phyloP scores from a whole-genome alignment of 1,140 invertebrate genomes.

The Trichonephila clavipes region DNA sequence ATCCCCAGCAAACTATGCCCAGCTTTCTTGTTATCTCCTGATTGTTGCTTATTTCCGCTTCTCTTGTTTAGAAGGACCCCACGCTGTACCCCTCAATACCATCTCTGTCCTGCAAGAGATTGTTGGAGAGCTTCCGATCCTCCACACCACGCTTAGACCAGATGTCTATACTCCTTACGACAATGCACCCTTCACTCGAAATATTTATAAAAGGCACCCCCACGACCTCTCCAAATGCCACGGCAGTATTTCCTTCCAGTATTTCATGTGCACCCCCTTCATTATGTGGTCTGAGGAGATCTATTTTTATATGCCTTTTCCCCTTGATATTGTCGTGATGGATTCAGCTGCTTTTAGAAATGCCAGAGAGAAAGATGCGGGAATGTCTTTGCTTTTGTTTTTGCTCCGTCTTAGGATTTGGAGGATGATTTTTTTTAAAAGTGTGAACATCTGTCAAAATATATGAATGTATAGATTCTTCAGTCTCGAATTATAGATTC shows the following conservation, averaged over 20 bases:
- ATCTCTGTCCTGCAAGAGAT: neutral
- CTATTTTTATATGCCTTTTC: slow-evolving; percentile 32
- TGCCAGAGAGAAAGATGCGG: neutral
- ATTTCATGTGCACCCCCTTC: slow-evolving; percentile 12
- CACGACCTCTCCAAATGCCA: slow-evolving; percentile 28
- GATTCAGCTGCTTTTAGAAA: neutral
- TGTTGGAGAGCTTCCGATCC: slow-evolving; percentile 20
- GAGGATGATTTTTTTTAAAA: no score
- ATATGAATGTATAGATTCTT: no score
- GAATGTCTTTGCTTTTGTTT: neutral
- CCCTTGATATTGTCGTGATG: neutral
- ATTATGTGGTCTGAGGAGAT: slow-evolving; percentile 28
- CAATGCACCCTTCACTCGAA: slow-evolving; percentile 35
- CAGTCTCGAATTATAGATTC: no score
- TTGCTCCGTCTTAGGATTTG: neutral
- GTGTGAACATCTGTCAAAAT: no score
- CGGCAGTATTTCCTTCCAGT: slow-evolving; percentile 47
- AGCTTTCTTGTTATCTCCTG: slow-evolving; percentile 33
- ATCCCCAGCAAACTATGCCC: slow-evolving; percentile 22
- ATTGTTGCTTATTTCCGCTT: neutral
- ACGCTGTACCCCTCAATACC: slow-evolving; percentile 2
- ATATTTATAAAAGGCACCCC: slow-evolving; percentile 26
- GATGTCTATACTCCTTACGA: slow-evolving; percentile 37
- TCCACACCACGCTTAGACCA: neutral
- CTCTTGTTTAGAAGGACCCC: slow-evolving; percentile 24